Evolutionary conservation across 2,888 invertebrate species (phyloP), one percentile per base, ranked within the genome.

Genomic region (Nipponacmea schrenckii): DNA sequence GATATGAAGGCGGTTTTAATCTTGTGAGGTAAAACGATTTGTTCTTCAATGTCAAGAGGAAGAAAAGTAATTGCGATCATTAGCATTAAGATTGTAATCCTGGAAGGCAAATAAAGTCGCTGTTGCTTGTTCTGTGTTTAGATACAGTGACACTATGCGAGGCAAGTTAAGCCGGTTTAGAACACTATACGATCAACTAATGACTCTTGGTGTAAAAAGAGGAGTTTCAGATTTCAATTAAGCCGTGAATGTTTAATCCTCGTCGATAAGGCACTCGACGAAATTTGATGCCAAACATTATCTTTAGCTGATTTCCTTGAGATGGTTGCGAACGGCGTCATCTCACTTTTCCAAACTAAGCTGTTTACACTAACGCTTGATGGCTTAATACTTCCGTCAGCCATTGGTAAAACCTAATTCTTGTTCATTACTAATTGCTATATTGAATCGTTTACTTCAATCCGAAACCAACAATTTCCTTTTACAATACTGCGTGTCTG

Each of bases 391-490:
- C 45, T 20, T 63, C 46, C 56, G 56, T 24, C 67, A 48, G 48
- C n/a, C 50, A 27, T 24, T 27, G 15, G 44, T 63, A 31, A 63
- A 15, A 39, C 44, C 62, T 26, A n/a, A 20, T 20, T 62, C 63
- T 45, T 45, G 68, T 46, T 31, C 62, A 39, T 39, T 63, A n/a
- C 63, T 69, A 69, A 69, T 69, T 69, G 63, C 68, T 63, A 69
- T 69, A 69, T 69, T 69, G 68, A 69, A 48, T 69, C 68, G 44
- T 69, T 69, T 62, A 44, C 68, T 62, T 63, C 68, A 69, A 69
- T 63, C 46, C 63, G 68, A 69, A 69, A 69, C 68, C 68, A 69
- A 63, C 46, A 69, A 69, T 69, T 69, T 69, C 26, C 63, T 26
- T 24, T 20, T 24, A 24, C 20, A 56, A 56, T 56, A 20, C 56